Percentiles rank a stretch among this genome's conserved stretches.
Conservation (phyloP, 1,140 invertebrate genomes). For the Yoshiicerus persimilis region DNA sequence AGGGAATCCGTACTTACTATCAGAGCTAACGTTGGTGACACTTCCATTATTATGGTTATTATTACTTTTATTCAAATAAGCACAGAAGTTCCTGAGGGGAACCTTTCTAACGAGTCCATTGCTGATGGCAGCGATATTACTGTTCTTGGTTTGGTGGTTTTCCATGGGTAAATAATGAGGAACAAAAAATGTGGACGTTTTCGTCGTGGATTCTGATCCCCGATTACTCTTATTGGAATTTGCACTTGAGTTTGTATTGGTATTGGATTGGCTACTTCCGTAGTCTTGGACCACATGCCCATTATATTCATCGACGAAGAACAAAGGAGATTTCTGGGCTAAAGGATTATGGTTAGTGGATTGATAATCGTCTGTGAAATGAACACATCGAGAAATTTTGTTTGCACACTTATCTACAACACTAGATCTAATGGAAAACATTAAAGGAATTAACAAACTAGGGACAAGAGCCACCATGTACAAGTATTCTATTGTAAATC, state of each 20-base stretch:
- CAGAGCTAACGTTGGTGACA: background rate
- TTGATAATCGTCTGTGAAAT: constrained; percentile 8
- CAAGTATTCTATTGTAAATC: constrained; percentile 44
- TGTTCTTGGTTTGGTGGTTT: constrained; percentile 13
- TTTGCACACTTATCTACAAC: constrained; percentile 39
- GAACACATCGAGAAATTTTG: constrained; percentile 39
- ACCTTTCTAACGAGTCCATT: background rate
- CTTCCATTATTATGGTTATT: background rate
- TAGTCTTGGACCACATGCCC: background rate
- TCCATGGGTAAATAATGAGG: constrained; percentile 37
- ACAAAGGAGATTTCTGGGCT: constrained; percentile 36
- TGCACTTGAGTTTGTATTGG: background rate
- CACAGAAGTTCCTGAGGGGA: constrained; percentile 31
- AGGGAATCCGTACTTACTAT: constrained; percentile 41
- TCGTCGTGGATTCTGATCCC: background rate
- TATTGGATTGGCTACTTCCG: background rate
- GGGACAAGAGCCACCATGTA: constrained; percentile 46
- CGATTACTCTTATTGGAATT: background rate
- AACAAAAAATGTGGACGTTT: constrained; percentile 29
- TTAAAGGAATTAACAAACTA: constrained; percentile 41
- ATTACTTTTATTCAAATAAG: constrained; percentile 23
- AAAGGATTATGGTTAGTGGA: constrained; percentile 16
- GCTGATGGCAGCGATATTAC: background rate
- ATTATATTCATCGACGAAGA: constrained; percentile 39
- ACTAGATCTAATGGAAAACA: constrained; percentile 45